Percentiles rank a stretch among this genome's conserved stretches.
Evolutionary conservation across 2,797 vertebrate species (phyloP).

Genomic region (Garrulus glandarius): DNA sequence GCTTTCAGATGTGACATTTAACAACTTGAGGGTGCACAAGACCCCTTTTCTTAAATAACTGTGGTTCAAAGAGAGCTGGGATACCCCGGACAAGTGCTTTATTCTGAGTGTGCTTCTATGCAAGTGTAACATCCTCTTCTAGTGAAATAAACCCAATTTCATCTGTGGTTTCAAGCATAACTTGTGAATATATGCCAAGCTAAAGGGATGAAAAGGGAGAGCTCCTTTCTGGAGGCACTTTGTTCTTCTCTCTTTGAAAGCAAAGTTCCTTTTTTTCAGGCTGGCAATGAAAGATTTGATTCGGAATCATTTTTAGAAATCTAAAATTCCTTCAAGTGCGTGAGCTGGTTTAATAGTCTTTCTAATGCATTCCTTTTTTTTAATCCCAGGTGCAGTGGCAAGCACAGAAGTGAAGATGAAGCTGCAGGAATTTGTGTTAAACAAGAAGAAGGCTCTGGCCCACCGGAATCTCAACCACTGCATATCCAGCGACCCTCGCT

Average conservation of each 20-base stretch:
- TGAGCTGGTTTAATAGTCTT: background rate
- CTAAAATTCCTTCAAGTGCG: background rate
- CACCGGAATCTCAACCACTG: slow-evolving; percentile 95
- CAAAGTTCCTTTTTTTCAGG: background rate
- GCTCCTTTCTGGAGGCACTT: background rate
- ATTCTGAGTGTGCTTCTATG: background rate
- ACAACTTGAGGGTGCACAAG: background rate
- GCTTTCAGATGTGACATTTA: slow-evolving; percentile 10
- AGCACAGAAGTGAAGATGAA: slow-evolving; percentile 99
- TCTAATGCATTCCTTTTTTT: background rate
- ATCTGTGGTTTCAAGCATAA: background rate
- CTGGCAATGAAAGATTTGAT: background rate
- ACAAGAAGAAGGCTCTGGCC: slow-evolving; percentile 96
- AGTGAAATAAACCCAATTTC: background rate
- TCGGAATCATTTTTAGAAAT: background rate
- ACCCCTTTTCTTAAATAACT: background rate
- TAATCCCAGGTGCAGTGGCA: slow-evolving; percentile 88
- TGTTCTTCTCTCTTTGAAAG: background rate
- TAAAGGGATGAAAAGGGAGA: background rate
- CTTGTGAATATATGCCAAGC: background rate
- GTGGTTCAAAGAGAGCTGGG: background rate
- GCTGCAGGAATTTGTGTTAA: slow-evolving; percentile 96
- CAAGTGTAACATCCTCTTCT: background rate
- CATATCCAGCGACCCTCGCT: slow-evolving; percentile 91
- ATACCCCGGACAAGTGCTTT: background rate